These are phyloP conservation scores for Spongia lamella DNA, from an alignment of 37 sponge, comb jelly and placozoan genomes.

Conservation along the genomic window DNA sequence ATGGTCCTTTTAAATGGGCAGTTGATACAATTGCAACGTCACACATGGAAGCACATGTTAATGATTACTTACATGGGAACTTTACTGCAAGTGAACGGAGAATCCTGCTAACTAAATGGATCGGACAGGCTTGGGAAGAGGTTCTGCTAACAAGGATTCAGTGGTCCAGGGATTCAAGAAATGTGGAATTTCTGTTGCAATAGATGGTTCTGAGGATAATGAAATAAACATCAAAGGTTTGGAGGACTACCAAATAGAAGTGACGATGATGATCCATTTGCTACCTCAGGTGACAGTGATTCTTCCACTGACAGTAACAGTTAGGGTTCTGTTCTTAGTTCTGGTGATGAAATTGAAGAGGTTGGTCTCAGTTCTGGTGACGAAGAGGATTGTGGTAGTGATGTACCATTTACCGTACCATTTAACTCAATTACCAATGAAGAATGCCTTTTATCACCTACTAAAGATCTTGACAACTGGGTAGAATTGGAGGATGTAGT, in stretches of 20 bases:
- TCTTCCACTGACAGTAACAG: no score
- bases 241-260: constrained; percentile 34
- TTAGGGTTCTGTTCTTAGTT: no score
- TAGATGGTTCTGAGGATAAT: constrained; percentile 42
- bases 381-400: no score
- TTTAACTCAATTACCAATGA: no score
- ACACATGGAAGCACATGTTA: constrained; percentile 48
- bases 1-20: constrained; percentile 32
- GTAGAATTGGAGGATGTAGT: no score
- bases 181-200: constrained; percentile 42
- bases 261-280: constrained; percentile 44
- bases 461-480: no score
- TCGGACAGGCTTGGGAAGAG: constrained; percentile 60
- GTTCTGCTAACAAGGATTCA: constrained; percentile 37
- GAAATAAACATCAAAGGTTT: constrained; percentile 35
- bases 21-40: constrained; percentile 27
- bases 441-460: no score
- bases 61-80: constrained; percentile 32
- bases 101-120: constrained; percentile 43
- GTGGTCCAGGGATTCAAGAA: constrained; percentile 26
- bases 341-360: no score
- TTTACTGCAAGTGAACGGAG: constrained; percentile 32
- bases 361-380: no score
- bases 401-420: no score
- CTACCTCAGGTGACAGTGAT: constrained; percentile 1